Evolutionary conservation across 1,140 invertebrate species (phyloP).

Genomic region (Zophobas atratus): DNA sequence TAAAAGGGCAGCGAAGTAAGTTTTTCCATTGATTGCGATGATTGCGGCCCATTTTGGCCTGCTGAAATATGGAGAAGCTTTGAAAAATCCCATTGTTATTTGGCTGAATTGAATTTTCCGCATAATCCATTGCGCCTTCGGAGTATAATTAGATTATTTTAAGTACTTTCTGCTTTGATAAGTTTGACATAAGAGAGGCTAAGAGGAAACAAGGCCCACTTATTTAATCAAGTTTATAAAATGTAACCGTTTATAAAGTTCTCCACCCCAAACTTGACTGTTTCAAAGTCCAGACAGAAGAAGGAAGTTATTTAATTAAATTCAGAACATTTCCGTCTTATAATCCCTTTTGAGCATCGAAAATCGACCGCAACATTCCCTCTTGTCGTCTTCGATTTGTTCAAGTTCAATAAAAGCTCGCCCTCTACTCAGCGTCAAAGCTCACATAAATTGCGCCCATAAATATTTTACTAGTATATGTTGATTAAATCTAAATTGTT

Average conservation of each 20-base stretch:
- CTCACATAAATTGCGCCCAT: constrained; percentile 23
- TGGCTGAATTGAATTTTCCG: constrained; percentile 50
- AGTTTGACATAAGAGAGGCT: constrained; percentile 53
- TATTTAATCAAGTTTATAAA: constrained; percentile 54
- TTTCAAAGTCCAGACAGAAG: constrained; percentile 47
- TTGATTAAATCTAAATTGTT: constrained; percentile 43
- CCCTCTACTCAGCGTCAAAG: constrained; percentile 9
- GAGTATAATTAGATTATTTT: constrained; percentile 53
- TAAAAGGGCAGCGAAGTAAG: not conserved
- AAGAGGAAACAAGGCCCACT: constrained; percentile 46
- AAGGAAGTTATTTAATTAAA: constrained; percentile 52
- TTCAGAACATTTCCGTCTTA: constrained; percentile 45
- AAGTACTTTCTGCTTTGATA: constrained; percentile 55
- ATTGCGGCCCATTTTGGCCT: not conserved
- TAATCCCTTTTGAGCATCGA: constrained; percentile 48
- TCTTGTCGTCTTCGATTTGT: constrained; percentile 47
- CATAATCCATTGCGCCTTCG: constrained; percentile 46
- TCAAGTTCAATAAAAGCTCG: constrained; percentile 36
- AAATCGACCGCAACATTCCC: constrained; percentile 41
- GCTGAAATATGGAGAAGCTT: not conserved
- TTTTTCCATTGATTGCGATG: not conserved
- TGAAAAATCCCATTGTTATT: constrained; percentile 34
- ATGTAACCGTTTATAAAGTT: constrained; percentile 52
- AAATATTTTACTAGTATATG: constrained; percentile 41
- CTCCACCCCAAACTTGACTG: constrained; percentile 40